These are phyloP conservation scores for Catotricha subobsoleta DNA, from an alignment of 2,888 invertebrate genomes.

Conservation along the genomic window DNA sequence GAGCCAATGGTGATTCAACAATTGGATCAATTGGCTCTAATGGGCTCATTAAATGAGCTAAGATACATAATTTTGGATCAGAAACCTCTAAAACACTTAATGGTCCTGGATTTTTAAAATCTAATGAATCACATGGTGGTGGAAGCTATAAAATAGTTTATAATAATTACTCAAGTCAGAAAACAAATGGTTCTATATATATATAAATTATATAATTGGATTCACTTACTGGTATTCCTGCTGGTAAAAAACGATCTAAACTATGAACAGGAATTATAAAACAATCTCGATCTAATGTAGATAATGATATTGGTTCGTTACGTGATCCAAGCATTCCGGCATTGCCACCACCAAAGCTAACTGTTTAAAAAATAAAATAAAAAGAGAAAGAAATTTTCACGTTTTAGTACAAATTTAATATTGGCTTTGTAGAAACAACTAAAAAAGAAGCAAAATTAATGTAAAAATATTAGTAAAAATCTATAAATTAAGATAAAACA, in stretches of 20 bases:
- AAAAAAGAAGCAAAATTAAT: no score
- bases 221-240: conserved; percentile 62
- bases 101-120: conserved; percentile 31
- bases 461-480: no score
- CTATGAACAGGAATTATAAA: conserved; percentile 86
- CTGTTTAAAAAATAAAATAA: no score
- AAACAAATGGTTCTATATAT: not conserved
- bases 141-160: conserved; percentile 32
- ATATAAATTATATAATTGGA: not conserved
- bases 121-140: conserved; percentile 46
- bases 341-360: conserved; percentile 17
- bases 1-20: conserved; percentile 64
- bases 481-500: no score
- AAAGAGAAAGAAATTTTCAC: no score
- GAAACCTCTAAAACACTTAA: conserved; percentile 66
- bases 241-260: conserved; percentile 72
- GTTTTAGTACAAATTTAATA: no score
- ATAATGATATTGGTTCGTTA: conserved; percentile 55
- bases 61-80: conserved; percentile 73
- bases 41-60: conserved; percentile 80
- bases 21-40: conserved; percentile 71
- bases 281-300: conserved; percentile 73
- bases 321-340: conserved; percentile 16
- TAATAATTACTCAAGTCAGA: no score
- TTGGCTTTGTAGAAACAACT: no score